Evolutionary conservation across 2,888 invertebrate genomes (phyloP), one percentile per base, ranked within the genome.

Genomic region (Hypolimnas misippus): DNA sequence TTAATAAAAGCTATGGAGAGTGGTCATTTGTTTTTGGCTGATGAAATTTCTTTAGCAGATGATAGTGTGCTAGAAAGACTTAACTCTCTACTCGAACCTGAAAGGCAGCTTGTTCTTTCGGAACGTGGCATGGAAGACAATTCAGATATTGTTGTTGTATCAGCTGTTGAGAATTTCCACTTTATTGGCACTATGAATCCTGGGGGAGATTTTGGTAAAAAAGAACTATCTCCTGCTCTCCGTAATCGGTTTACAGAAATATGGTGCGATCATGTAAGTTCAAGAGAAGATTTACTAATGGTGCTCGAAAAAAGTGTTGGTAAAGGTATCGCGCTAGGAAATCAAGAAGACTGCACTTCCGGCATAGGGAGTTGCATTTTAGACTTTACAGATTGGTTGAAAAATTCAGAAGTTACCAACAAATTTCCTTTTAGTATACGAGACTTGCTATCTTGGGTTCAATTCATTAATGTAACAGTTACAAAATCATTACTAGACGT

Each of bases 181-280:
- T 97, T 99, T 76, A 94, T 99, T 62, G 98, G 98, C 1, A 99
- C 99, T 0, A 99, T 99, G 99, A 99, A 99, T 92, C 99, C 99
- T 6, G 99, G 99, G 10, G 99, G 99, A 0, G 99, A 99, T 92
- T 99, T 97, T 82, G 99, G 99, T 2, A 99, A 99, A 83, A 99
- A 99, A 82, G 99, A 99, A 93, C 92, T 99, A 8, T 99, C 99
- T 0, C 99, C 99, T 0, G 99, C 99, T 0, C 88, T 99, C 54
- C 93, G 99, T 55, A 99, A 99, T 92, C 94, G 99, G 52, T 98
- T 99, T 76, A 99, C 99, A 0, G 99, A 99, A 92, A 98, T 99
- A 78, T 99, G 99, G 99, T 99, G 99, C 78, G 96, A 96, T 60
- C 94, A 95, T 54, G 96, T 95, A 8, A 94, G 94, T 14, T 93